These are phyloP conservation scores for Lanistes nyassanus DNA, from an alignment of 1,140 invertebrate genomes.

Conservation along the genomic window DNA sequence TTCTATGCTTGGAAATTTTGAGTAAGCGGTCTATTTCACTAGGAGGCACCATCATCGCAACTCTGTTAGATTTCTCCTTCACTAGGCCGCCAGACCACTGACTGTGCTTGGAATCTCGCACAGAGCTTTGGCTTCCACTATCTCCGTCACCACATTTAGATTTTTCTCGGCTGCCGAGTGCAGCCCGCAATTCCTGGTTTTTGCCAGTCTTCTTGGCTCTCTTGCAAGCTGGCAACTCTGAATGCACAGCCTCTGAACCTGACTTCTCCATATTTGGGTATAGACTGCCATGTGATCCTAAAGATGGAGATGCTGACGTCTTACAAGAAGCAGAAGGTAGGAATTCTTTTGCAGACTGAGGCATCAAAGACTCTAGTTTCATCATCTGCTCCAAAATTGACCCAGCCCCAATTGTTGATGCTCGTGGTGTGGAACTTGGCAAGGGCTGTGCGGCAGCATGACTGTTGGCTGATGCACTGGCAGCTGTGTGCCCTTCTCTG, in stretches of 20 bases:
- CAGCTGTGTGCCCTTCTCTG: no score
- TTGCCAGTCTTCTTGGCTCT: background rate
- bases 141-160: background rate
- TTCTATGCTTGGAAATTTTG: background rate
- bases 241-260: background rate
- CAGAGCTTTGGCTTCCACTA: background rate
- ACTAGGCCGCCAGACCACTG: slow-evolving; percentile 10
- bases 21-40: slow-evolving; percentile 2
- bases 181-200: background rate
- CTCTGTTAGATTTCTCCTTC: slow-evolving; percentile 11
- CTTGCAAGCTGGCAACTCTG: background rate
- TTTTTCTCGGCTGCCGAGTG: no score
- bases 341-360: slow-evolving; percentile 8
- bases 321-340: background rate
- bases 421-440: no score
- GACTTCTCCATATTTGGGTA: background rate
- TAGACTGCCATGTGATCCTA: background rate
- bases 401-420: background rate
- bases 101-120: background rate
- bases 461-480: no score
- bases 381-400: slow-evolving; percentile 9
- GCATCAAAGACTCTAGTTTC: slow-evolving; percentile 23
- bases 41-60: background rate
- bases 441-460: no score
- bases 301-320: background rate